Evolutionary conservation across 2,888 invertebrate genomes (phyloP).

Genomic region (Cerceris rybyensis): DNA sequence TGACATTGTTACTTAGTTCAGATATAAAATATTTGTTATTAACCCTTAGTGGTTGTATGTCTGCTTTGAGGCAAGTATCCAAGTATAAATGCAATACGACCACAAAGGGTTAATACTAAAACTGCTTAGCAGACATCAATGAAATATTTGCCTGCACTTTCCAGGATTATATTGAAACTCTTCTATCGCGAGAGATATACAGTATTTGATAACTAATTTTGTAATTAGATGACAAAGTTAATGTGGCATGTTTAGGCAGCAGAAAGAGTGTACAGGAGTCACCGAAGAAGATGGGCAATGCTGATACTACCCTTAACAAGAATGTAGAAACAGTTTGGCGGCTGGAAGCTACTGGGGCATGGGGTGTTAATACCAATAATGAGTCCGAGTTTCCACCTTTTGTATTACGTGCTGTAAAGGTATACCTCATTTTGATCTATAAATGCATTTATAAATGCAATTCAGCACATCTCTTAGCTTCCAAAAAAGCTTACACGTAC

Average conservation of each 20-base stretch:
- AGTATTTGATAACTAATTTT: slow-evolving; percentile 37
- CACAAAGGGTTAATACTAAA: too few species aligned
- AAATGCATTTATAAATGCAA: slow-evolving; percentile 56
- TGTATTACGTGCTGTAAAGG: slow-evolving; percentile 80
- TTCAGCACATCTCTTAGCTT: slow-evolving; percentile 33
- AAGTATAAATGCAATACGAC: too few species aligned
- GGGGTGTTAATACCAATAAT: slow-evolving; percentile 77
- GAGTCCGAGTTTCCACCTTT: slow-evolving; percentile 78
- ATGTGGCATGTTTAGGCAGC: slow-evolving; percentile 77
- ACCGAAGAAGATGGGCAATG: slow-evolving; percentile 69
- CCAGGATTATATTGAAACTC: slow-evolving; percentile 11
- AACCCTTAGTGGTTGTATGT: too few species aligned
- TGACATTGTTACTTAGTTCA: background rate
- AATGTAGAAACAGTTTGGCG: slow-evolving; percentile 73
- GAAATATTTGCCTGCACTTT: background rate
- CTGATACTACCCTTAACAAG: slow-evolving; percentile 68
- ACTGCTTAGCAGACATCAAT: background rate
- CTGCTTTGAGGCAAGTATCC: too few species aligned
- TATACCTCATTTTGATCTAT: slow-evolving; percentile 69
- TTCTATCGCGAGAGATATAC: slow-evolving; percentile 19
- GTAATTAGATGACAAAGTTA: slow-evolving; percentile 59
- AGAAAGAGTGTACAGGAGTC: slow-evolving; percentile 74
- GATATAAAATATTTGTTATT: too few species aligned
- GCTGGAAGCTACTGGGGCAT: slow-evolving; percentile 75
- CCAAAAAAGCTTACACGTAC: slow-evolving; percentile 7